These are phyloP conservation scores for Netelia inedita DNA, from an alignment of 2,888 invertebrate genomes.

Conservation along the genomic window DNA sequence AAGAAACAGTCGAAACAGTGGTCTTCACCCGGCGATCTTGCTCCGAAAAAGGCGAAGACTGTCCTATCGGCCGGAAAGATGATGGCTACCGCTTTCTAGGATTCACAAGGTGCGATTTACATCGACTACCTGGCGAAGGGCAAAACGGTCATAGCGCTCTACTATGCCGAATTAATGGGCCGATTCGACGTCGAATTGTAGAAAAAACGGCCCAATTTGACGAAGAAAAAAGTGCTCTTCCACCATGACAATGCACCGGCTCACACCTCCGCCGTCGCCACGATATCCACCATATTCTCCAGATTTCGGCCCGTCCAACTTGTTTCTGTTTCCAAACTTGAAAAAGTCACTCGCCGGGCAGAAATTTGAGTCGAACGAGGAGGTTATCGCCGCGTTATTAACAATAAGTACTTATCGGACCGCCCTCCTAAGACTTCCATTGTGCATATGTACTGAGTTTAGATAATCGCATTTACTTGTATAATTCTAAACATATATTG, in stretches of 20 bases:
- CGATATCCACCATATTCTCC: conserved; percentile 72
- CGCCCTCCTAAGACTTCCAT: no score
- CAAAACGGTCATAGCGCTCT: conserved; percentile 69
- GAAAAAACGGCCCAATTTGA: conserved; percentile 41
- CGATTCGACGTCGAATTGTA: conserved; percentile 41
- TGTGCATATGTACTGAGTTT: no score
- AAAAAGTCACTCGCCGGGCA: conserved; percentile 69
- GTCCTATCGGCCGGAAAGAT: no score
- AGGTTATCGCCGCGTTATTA: no score
- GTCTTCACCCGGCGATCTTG: conserved; percentile 47
- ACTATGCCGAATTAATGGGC: no score
- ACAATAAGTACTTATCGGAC: no score
- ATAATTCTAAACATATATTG: no score
- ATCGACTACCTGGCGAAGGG: conserved; percentile 78
- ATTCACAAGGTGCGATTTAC: conserved; percentile 63
- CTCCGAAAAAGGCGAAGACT: conserved; percentile 65
- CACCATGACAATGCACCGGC: conserved; percentile 60
- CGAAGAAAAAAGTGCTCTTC: conserved; percentile 63
- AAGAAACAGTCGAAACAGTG: conserved; percentile 70
- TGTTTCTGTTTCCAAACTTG: conserved; percentile 68
- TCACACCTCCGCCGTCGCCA: conserved; percentile 39
- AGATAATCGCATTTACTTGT: no score
- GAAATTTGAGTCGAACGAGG: no score
- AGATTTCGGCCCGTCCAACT: conserved; percentile 76
- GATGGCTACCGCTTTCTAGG: conserved; percentile 76